A percentile compares a stretch with the other conserved stretches of the same genome.
Evolutionary conservation across 2,113 vertebrate species (phyloP).

Genomic region (Leptocoma aspasia): DNA sequence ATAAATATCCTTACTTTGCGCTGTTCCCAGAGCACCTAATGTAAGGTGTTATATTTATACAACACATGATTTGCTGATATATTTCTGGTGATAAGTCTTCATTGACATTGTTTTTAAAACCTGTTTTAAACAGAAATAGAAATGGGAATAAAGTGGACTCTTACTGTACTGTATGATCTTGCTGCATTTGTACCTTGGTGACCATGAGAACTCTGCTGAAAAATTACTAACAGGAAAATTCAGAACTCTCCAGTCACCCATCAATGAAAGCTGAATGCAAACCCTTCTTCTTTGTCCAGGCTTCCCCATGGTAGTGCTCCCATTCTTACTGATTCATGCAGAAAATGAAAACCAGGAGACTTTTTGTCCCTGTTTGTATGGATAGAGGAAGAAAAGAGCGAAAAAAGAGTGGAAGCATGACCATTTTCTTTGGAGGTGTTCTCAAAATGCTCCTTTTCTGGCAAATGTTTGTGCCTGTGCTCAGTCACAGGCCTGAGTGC

Average conservation of each 20-base stretch:
- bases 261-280: not conserved
- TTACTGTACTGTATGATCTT: not conserved
- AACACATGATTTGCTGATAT: not conserved
- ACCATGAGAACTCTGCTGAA: not conserved
- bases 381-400: not conserved
- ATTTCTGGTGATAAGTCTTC: not conserved
- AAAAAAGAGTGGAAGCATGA: not conserved
- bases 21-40: not conserved
- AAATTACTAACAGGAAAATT: not conserved
- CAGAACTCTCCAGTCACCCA: not conserved
- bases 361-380: not conserved
- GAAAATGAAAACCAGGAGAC: constrained; percentile 50
- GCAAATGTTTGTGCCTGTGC: not conserved
- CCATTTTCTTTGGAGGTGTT: constrained; percentile 1
- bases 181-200: not conserved
- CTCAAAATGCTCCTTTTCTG: not conserved
- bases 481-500: not conserved
- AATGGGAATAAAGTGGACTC: not conserved
- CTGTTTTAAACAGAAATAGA: not conserved
- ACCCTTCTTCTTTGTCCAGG: not conserved
- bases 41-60: not conserved
- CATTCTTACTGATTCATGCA: constrained; percentile 49
- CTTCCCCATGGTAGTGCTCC: not conserved
- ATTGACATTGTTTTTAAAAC: not conserved
- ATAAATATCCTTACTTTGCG: not conserved